A percentile compares a stretch with the other conserved stretches of the same genome.
phyloP scores from a whole-genome alignment of 2,113 vertebrate genomes.

The Tetrax tetrax region DNA sequence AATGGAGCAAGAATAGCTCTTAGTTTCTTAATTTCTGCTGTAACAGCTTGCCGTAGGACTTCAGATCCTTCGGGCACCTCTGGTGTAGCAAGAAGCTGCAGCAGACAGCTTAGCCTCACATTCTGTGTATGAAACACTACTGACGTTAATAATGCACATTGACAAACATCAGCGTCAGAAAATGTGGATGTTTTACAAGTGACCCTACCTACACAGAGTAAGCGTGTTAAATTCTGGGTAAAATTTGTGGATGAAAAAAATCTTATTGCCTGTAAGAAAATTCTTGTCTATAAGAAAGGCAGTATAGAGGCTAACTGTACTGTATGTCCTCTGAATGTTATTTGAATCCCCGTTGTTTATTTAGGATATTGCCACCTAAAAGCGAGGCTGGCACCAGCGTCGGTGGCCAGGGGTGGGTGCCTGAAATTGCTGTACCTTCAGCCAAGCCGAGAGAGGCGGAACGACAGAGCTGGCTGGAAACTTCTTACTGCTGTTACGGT shows the following conservation, averaged over 20 bases:
- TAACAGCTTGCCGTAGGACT: background rate
- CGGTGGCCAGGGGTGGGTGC: background rate
- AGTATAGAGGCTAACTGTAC: background rate
- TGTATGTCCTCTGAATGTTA: background rate
- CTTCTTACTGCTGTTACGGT: background rate
- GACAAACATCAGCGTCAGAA: background rate
- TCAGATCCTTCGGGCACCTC: background rate
- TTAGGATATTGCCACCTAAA: background rate
- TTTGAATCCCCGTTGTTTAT: background rate
- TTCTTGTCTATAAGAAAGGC: background rate
- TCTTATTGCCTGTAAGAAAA: too few relatives aligned
- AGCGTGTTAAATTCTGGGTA: background rate
- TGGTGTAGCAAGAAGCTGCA: background rate
- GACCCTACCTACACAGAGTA: background rate
- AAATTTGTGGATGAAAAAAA: background rate
- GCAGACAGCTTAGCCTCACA: accelerated
- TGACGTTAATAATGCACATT: background rate
- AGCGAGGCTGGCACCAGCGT: accelerated
- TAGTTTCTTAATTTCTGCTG: background rate
- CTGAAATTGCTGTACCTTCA: background rate
- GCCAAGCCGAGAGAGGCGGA: background rate
- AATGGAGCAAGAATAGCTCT: background rate
- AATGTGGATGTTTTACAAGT: background rate
- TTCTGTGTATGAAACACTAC: background rate
- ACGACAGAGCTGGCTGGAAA: background rate